These are phyloP conservation scores for Nipponia nippon DNA, from an alignment of 2,113 vertebrate genomes.

Conservation along the genomic window DNA sequence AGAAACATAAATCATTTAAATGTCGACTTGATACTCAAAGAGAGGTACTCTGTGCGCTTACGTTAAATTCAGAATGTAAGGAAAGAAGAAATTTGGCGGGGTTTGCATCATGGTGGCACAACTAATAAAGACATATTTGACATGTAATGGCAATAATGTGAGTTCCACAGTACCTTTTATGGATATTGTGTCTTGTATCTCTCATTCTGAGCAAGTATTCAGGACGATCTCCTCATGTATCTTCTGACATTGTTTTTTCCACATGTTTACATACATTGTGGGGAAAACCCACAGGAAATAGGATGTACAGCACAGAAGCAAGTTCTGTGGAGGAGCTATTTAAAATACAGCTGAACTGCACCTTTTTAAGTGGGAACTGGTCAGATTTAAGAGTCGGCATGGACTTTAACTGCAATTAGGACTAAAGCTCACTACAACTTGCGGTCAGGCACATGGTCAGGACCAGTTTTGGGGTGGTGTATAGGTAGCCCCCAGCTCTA, in stretches of 20 bases:
- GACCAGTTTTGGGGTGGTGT: background rate
- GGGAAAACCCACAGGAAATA: background rate
- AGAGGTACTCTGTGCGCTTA: background rate
- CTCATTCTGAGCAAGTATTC: background rate
- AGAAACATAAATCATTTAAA: background rate
- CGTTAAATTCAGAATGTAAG: background rate
- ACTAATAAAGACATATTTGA: background rate
- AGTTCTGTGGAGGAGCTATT: background rate
- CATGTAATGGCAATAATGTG: background rate
- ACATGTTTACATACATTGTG: rapidly evolving
- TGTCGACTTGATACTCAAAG: background rate
- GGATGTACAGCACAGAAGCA: background rate
- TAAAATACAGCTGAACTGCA: background rate
- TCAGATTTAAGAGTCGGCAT: background rate
- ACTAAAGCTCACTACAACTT: background rate
- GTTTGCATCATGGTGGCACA: background rate
- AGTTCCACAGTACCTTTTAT: background rate
- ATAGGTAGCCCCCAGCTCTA: background rate
- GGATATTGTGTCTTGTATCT: background rate
- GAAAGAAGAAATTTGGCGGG: background rate
- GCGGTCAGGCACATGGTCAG: rapidly evolving
- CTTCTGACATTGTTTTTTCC: background rate
- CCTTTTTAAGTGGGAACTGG: background rate
- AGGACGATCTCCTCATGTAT: background rate
- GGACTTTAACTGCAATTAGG: background rate